Base-by-base conservation (phyloP, 2,797 vertebrate species). In the Lates japonicus region DNA sequence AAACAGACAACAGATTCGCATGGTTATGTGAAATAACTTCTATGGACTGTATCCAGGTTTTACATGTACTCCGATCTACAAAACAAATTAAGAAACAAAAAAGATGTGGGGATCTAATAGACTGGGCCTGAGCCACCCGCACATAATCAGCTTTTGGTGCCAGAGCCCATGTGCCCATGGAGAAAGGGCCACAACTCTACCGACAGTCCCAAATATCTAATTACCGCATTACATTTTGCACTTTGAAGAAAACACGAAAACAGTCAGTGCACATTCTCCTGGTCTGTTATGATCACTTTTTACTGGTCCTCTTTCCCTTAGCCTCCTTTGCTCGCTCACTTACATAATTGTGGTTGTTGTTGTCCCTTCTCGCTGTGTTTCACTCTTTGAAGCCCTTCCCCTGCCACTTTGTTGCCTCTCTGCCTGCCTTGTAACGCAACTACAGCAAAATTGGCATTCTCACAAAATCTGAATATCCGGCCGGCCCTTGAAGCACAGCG, bases 361-460 rank as follows among this genome's bases (percentile, higher is more conserved):
- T 57, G 57, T 80, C 51, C 70, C 54, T 22, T 74, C 69, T 63
- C 17, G 16, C 67, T 52, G 16, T 20, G 29, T 67, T 72, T 82
- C 51, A 20, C 60, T 86, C 73, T 76, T 81, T 78, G 44, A 84
- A 83, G 25, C 54, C 25, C 54, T 65, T 44, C 52, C 60, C n/a
- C 59, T 54, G 51, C n/a, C 41, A 65, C 35, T 59, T 25, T 37
- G 20, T 52, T 81, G 31, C 63, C 59, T 64, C 54, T 65, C 37
- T 9, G 16, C 29, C n/a, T 54, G 16, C 63, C 52, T 51, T 35
- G 39, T 59, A 76, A 46, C 37, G 48, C 29, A 4, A 73, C 71
- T 58, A 17, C 59, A 72, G 69, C 70, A 70, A 83, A 82, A 83
- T 70, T 0, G 0, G n/a, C 25, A 39, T 33, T 72, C 42, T 72